Base-by-base conservation (phyloP, 2,797 vertebrate species). In the Mus caroli region DNA sequence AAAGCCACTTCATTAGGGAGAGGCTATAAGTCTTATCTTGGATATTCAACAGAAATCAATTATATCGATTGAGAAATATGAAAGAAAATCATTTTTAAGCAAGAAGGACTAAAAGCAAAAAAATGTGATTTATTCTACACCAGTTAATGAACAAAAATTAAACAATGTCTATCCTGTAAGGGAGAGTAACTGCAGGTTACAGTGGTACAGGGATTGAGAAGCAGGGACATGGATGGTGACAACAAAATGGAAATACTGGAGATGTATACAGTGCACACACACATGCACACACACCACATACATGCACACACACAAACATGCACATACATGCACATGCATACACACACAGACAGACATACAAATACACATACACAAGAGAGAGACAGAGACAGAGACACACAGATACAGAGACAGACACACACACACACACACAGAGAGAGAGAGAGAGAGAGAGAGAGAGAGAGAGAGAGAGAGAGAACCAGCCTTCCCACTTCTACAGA, bases 141-240 rank as follows among this genome's bases (percentile, higher is more conserved):
- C 58, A 92, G 22, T 94, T 91, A 91, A 95, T 15, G 19, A 95
- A 73, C 90, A 94, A 85, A 58, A 95, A 82, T 69, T 91, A 90
- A 94, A 85, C 10, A 76, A 28, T 78, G 75, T 7, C 34, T 60
- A 12, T 67, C 86, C 10, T 19, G 60, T 20, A 77, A 60, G 12
- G 28, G 4, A 54, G 85, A 79, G 26, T 69, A 40, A 78, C 46
- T 62, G 1, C 26, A 77, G 54, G 43, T 46, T 60, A 37, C 31
- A 26, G 24, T 43, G 71, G 20, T 56, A 24, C 67, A 60, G 73
- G 94, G 13, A 56, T 52, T 62, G 67, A 77, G 88, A 92, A 56
- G 12, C 31, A 40, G 3, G 22, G 26, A 3, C 52, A 40, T 3
- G 14, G 26, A 13, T 90, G 37, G 12, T 54, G 17, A 86, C 71